These are phyloP conservation scores for Sorex maritimensis DNA, from an alignment of 2,797 vertebrate species.

Conservation along the genomic window DNA sequence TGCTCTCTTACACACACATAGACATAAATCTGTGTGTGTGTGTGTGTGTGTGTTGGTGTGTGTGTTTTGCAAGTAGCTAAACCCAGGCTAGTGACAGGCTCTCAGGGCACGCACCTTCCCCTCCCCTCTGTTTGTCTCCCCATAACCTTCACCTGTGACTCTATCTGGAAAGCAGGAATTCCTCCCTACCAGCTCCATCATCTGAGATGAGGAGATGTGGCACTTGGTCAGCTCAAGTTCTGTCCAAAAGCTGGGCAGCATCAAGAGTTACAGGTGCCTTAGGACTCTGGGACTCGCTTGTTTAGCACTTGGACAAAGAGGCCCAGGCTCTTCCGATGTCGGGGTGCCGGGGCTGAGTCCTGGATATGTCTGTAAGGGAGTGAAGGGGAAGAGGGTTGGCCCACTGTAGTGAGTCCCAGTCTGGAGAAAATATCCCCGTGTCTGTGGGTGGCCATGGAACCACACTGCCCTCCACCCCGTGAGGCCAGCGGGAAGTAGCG, in stretches of 20 bases:
- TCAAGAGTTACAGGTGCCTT: conserved; percentile 11
- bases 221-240: not conserved
- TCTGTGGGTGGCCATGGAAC: too few species aligned
- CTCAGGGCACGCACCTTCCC: conserved; percentile 30
- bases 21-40: not conserved
- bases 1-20: not conserved
- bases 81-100: not conserved
- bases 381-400: too few species aligned
- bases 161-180: conserved; percentile 34
- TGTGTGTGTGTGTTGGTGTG: not conserved
- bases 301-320: not conserved
- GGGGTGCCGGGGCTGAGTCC: not conserved
- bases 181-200: conserved; percentile 23
- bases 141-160: conserved; percentile 1
- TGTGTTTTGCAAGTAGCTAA: conserved; percentile 7
- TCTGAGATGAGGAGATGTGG: not conserved
- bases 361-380: too few species aligned
- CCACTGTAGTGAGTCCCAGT: too few species aligned
- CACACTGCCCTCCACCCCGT: not conserved
- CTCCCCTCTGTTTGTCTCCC: conserved; percentile 16
- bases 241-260: not conserved
- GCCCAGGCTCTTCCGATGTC: not conserved
- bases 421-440: too few species aligned
- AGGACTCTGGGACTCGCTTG: not conserved
- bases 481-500: not conserved